Base-by-base conservation (phyloP, 1,140 invertebrate genomes). In the Drosophila lini region DNA sequence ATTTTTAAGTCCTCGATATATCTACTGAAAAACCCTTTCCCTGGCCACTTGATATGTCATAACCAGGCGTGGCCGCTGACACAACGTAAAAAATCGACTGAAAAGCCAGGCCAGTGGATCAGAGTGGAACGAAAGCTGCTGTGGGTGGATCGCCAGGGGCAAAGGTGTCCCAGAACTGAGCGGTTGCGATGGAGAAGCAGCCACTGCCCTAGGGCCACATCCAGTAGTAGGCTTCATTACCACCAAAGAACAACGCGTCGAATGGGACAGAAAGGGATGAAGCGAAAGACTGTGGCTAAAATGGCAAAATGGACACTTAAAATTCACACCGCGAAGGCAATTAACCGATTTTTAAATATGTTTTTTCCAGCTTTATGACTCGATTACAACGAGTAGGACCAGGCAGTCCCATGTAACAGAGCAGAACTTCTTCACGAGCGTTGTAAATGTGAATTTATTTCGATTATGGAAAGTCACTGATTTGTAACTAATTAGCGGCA, bases 281-380 rank as follows among this genome's bases (percentile, higher is more conserved):
- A 28, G 36, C 28, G 44, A 41, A 40, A 42, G 48, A 45, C 50
- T 31, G 5, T 3, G 28, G 42, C 22, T 42, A 55, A 36, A 45
- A 55, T 55, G 32, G 47, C 40, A 42, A 40, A 73, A 62, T 50
- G 73, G 47, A 50, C 78, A 77, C 79, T 81, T 56, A 85, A 85
- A 81, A 58, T 75, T 63, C 38, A 34, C 36, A 53, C 25, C 19
- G 31, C 31, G 40, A 60, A 83, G 80, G 74, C 70, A 78, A 52
- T 88, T 88, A 88, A 73, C 77, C 77, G 84, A 89, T 78, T 89
- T 88, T 89, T 80, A 89, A 88, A 89, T 88, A 88, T 89, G 73
- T 75, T 75, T 79, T n/a, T 75, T 58, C 38, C 69, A 63, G 32
- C 67, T 89, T 88, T 78, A 89, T 84, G 84, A 48, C 77, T 69